These are phyloP conservation scores for Encarsia formosa DNA, from an alignment of 2,888 invertebrate species.

Conservation along the genomic window DNA sequence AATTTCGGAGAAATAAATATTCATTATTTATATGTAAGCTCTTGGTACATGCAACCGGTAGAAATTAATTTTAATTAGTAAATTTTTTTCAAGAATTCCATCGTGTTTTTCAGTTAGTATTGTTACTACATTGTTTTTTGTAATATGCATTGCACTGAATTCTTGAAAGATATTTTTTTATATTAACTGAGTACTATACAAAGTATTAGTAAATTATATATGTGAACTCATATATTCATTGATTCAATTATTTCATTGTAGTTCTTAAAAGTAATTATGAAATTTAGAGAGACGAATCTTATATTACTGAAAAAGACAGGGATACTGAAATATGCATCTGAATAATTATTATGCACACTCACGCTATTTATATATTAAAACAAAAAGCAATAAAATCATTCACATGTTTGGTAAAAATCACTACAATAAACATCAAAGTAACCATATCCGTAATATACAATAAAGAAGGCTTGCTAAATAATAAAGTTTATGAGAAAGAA, in stretches of 20 bases:
- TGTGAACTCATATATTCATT: too few species aligned
- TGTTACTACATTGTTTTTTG: conserved; percentile 6
- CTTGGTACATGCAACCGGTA: too few species aligned
- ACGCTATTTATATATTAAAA: conserved; percentile 15
- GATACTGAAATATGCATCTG: too few species aligned
- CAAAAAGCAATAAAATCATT: conserved; percentile 21
- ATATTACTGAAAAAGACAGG: too few species aligned
- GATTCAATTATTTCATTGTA: too few species aligned
- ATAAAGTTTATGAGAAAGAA: too few species aligned
- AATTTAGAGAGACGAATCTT: too few species aligned
- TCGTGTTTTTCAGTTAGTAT: too few species aligned
- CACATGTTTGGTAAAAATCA: conserved; percentile 15
- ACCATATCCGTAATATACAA: conserved; percentile 18
- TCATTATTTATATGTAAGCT: conserved; percentile 28
- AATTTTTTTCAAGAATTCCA: too few species aligned
- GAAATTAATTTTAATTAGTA: too few species aligned
- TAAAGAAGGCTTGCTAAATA: too few species aligned
- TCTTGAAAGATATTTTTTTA: background rate
- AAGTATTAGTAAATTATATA: background rate
- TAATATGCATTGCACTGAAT: background rate
- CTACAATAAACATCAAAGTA: conserved; percentile 22
- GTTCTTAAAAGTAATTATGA: too few species aligned
- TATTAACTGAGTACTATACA: background rate
- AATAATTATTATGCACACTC: conserved; percentile 15
- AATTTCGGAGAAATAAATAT: conserved; percentile 7